phyloP scores from a whole-genome alignment of 2,113 vertebrate genomes.

The Proteles cristata region DNA sequence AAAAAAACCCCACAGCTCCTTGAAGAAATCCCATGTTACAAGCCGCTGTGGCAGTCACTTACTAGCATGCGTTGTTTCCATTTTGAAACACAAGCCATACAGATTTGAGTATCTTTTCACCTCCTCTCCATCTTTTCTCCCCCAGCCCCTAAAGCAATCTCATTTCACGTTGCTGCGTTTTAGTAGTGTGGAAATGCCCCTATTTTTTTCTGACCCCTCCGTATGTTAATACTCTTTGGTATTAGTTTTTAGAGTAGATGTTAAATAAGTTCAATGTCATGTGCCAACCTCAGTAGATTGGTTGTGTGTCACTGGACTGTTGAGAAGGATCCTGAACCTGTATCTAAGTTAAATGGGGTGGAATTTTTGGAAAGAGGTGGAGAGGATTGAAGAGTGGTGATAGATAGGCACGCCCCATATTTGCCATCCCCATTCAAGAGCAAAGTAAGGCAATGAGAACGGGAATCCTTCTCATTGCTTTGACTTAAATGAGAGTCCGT shows the following conservation, averaged over 20 bases:
- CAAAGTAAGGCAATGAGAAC: not conserved
- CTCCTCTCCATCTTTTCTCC: not conserved
- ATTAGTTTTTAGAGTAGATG: not conserved
- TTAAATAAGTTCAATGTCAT: not conserved
- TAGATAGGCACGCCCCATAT: fast-evolving
- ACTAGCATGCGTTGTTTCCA: not conserved
- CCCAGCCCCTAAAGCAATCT: too few species aligned
- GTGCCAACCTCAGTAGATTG: not conserved
- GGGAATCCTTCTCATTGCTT: not conserved
- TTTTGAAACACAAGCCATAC: not conserved
- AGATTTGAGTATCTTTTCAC: not conserved
- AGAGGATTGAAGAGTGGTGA: not conserved
- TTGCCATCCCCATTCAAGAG: not conserved
- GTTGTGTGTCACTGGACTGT: not conserved
- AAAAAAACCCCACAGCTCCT: not conserved
- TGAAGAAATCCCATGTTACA: not conserved
- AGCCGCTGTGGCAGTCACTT: not conserved
- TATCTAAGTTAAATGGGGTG: not conserved
- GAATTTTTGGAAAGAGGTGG: not conserved
- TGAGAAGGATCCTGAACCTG: not conserved
- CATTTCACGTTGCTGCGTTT: not conserved
- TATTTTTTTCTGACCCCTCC: not conserved
- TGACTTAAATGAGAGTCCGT: not conserved
- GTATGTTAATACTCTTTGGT: not conserved
- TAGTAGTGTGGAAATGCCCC: not conserved